Conservation (phyloP, 2,888 invertebrate species). For the Cantharis flavilabris region DNA sequence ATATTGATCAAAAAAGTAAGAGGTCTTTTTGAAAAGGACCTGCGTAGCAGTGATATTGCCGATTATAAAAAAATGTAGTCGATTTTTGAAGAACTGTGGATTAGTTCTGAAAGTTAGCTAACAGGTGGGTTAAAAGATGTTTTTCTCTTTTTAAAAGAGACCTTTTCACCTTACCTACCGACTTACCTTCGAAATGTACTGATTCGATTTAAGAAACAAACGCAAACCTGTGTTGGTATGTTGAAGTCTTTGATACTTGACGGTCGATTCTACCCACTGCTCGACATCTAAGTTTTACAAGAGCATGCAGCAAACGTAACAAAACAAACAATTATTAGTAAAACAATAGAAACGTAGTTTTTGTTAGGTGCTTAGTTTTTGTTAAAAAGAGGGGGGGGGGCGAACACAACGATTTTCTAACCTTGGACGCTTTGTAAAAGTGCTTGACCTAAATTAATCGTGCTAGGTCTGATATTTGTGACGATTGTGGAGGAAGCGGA, state of each 20-base stretch:
- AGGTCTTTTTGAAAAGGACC: too few relatives aligned
- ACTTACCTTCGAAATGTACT: background rate
- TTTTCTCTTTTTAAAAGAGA: too few relatives aligned
- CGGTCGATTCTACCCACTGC: conserved; percentile 51
- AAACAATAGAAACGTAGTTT: conserved; percentile 19
- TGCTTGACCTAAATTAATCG: conserved; percentile 54
- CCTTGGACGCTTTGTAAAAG: conserved; percentile 58
- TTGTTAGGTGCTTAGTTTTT: background rate
- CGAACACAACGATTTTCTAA: conserved; percentile 42
- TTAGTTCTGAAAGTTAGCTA: too few relatives aligned
- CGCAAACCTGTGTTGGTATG: conserved; percentile 51
- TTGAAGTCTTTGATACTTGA: conserved; percentile 45
- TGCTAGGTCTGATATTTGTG: conserved; percentile 41
- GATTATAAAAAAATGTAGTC: too few relatives aligned
- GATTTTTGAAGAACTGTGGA: too few relatives aligned
- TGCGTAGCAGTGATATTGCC: too few relatives aligned
- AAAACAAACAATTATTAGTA: conserved; percentile 15
- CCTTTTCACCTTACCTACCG: background rate
- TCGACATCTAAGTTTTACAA: conserved; percentile 43
- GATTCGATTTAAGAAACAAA: background rate
- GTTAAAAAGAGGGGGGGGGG: background rate
- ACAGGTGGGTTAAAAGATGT: too few relatives aligned
- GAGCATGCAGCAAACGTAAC: conserved; percentile 37
- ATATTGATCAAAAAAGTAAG: too few relatives aligned
- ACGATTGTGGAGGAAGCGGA: conserved; percentile 46